Evolutionary conservation across 2,797 vertebrate species (phyloP), one percentile per base, ranked within the genome.

Genomic region (Pseudomugil gertrudae): DNA sequence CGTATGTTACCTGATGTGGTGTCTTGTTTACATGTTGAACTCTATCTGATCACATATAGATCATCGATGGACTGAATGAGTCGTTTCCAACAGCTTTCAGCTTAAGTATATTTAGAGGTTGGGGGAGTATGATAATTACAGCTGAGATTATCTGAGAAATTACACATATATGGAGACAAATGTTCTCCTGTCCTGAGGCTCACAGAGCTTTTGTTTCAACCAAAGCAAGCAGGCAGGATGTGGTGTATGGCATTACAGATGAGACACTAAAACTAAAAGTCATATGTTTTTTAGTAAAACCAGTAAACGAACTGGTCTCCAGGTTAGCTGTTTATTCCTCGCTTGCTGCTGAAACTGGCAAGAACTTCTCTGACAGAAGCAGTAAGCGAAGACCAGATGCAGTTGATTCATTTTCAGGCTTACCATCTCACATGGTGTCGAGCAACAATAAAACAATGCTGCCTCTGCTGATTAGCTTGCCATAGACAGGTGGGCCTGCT

Each of bases 401-500:
- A 74, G 75, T 50, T 80, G 75, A 79, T 47, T 57, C 80, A 56
- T 74, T 80, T 84, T 66, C 77, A 80, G 71, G 59, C 74, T 53
- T 73, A 89, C 86, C 80, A 69, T 79, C 80, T 74, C 63, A 17
- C 78, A 82, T 85, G 84, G 84, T 86, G 79, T 65, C 57, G 66
- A 79, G 71, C 66, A 82, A 80, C 82, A 85, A 84, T 85, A 78
- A 86, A 81, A 86, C 85, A 80, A 87, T 79, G 81, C 9, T 60
- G 72, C 36, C 56, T 79, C 70, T 72, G 79, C 74, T 40, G 78
- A 67, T 50, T 66, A 69, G 69, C 15, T 40, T 11, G 63, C 35
- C 51, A 38, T 78, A 66, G 78, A 82, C 82, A 66, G 33, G 66
- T 78, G 52, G 59, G 65, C 1, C 72, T 32, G 52, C 63, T 74